Evolutionary conservation across 2,888 invertebrate species (phyloP).

Genomic region (Philereme vetulata): DNA sequence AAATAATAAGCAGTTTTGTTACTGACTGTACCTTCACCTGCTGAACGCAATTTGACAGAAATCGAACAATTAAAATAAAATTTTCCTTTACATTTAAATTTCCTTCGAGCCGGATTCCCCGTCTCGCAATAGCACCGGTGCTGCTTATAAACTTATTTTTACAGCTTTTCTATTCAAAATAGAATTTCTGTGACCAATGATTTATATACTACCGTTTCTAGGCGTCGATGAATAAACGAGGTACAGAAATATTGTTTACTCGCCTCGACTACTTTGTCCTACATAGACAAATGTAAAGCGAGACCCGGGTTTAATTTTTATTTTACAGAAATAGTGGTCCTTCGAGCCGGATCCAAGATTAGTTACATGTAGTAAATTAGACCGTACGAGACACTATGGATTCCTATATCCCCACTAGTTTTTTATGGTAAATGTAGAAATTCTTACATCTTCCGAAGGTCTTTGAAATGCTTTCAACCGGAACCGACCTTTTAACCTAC

Average conservation of each 20-base stretch:
- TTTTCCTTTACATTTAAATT: neutral
- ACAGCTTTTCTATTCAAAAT: no score
- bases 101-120: constrained; percentile 1
- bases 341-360: constrained; percentile 10
- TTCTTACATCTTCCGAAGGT: no score
- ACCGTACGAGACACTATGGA: no score
- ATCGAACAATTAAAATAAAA: no score
- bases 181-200: no score
- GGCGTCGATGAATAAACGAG: constrained; percentile 2
- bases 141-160: neutral
- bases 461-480: no score
- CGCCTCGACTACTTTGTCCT: neutral
- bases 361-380: no score
- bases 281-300: neutral
- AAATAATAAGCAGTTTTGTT: neutral
- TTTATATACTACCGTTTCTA: constrained; percentile 3
- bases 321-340: neutral
- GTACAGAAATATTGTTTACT: constrained; percentile 1
- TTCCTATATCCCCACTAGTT: no score
- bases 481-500: no score
- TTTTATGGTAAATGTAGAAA: no score
- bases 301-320: neutral
- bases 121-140: neutral
- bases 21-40: neutral
- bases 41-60: no score